phyloP scores from a whole-genome alignment of 23 tunicate species.

The Corella eumyota region DNA sequence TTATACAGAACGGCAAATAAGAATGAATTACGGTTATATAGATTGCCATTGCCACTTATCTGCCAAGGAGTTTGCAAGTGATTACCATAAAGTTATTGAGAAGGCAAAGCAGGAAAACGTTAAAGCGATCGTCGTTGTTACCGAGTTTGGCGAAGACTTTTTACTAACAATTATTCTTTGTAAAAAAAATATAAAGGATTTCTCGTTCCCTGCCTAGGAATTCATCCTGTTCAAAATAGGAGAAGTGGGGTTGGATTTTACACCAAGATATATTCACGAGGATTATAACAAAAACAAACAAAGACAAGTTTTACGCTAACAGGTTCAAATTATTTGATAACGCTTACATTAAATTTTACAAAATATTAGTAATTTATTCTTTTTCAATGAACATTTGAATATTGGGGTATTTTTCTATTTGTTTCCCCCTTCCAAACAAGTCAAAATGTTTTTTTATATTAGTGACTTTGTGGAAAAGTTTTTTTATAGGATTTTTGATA shows the following conservation, averaged over 20 bases:
- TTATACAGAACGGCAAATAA: too few relatives aligned
- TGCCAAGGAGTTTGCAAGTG: conserved; percentile 47
- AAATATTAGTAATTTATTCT: not conserved
- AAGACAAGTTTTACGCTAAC: conserved; percentile 50
- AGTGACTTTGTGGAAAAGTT: not conserved
- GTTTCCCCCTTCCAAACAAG: not conserved
- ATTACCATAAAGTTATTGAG: conserved; percentile 28
- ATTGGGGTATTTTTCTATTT: not conserved
- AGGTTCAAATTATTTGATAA: conserved; percentile 22
- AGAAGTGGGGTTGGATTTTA: conserved; percentile 93
- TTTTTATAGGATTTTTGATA: not conserved
- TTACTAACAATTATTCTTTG: conserved; percentile 40
- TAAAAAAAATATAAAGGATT: conserved; percentile 35
- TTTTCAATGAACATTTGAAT: not conserved
- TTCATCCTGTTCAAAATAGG: conserved; percentile 94
- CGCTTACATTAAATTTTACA: too few relatives aligned
- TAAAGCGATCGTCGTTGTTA: conserved; percentile 60
- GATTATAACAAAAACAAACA: conserved; percentile 43
- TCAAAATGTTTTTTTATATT: not conserved
- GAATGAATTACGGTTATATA: too few relatives aligned
- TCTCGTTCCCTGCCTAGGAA: conserved; percentile 71
- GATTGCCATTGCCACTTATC: too few relatives aligned
- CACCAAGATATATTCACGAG: conserved; percentile 63
- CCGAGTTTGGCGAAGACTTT: conserved; percentile 77
- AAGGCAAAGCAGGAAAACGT: conserved; percentile 38